A percentile compares a stretch with the other conserved stretches of the same genome.
Conservation (phyloP, 1,140 invertebrate genomes). For the Penaeus indicus region DNA sequence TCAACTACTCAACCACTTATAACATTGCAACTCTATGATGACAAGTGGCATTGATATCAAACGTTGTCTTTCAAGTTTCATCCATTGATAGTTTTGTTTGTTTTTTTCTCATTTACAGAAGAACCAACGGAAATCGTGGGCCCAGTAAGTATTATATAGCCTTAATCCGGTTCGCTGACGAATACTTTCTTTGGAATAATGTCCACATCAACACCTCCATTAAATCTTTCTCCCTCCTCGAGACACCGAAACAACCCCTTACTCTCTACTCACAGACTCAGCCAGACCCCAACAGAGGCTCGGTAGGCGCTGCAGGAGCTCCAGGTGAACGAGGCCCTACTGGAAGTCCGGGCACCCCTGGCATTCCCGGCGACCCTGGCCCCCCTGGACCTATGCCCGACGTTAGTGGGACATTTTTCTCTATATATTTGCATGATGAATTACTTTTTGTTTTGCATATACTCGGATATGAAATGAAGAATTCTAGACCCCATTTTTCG, state of each 20-base stretch:
- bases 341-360: slow-evolving; percentile 76
- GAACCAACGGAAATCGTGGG: slow-evolving; percentile 36
- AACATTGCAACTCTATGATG: too few species aligned
- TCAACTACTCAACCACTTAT: too few species aligned
- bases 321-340: slow-evolving; percentile 75
- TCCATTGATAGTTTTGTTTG: slow-evolving; percentile 17
- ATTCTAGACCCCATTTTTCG: not conserved
- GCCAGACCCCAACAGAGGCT: slow-evolving; percentile 71
- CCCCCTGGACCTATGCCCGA: slow-evolving; percentile 82
- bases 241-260: not conserved
- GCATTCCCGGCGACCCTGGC: slow-evolving; percentile 71
- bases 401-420: slow-evolving; percentile 72
- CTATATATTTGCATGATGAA: too few species aligned
- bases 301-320: slow-evolving; percentile 71
- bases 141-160: slow-evolving; percentile 26
- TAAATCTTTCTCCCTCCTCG: not conserved
- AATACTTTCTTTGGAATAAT: not conserved
- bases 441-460: too few species aligned
- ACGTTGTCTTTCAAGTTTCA: not conserved
- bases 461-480: too few species aligned
- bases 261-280: slow-evolving; percentile 10
- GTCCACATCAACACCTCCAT: not conserved
- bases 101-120: slow-evolving; percentile 30
- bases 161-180: not conserved
- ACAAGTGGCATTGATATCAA: too few species aligned